Percentiles rank a stretch among this genome's conserved stretches.
phyloP scores from a whole-genome alignment of 92 coral and sea anemone genomes.

The Isaurus tuberculatus region DNA sequence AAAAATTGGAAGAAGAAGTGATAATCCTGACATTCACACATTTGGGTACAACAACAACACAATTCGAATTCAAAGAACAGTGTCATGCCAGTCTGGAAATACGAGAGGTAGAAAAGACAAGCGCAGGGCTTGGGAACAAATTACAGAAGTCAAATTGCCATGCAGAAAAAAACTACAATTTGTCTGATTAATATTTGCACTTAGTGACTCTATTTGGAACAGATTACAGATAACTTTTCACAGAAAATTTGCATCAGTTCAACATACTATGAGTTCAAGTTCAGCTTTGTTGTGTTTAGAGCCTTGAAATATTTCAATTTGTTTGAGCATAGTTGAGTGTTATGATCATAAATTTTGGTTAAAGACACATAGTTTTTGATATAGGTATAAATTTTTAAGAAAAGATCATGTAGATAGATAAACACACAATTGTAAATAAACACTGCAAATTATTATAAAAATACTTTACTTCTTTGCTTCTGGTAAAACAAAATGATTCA shows the following conservation, averaged over 20 bases:
- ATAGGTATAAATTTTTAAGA: not conserved
- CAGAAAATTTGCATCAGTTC: not conserved
- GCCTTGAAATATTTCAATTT: not conserved
- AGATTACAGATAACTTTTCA: not conserved
- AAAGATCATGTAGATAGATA: not conserved
- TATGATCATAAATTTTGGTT: not conserved
- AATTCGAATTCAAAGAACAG: slow-evolving; percentile 56
- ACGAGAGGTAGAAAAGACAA: slow-evolving; percentile 61
- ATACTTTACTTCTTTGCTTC: too few species aligned
- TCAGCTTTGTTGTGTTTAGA: not conserved
- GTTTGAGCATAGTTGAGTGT: not conserved
- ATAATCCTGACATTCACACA: slow-evolving; percentile 56
- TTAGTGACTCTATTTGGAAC: not conserved
- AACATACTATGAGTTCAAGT: not conserved
- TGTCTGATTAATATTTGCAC: not conserved
- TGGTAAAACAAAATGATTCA: too few species aligned
- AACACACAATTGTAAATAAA: not conserved
- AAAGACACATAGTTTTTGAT: not conserved
- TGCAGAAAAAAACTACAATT: slow-evolving; percentile 47
- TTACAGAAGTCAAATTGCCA: slow-evolving; percentile 59
- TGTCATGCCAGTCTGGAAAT: slow-evolving; percentile 66
- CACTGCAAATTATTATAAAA: too few species aligned
- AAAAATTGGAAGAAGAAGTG: slow-evolving; percentile 58
- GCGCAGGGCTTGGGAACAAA: slow-evolving; percentile 58
- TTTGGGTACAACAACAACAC: slow-evolving; percentile 64